phyloP scores from a whole-genome alignment of 2,113 vertebrate genomes.

The Phylloscopus trochiloides region DNA sequence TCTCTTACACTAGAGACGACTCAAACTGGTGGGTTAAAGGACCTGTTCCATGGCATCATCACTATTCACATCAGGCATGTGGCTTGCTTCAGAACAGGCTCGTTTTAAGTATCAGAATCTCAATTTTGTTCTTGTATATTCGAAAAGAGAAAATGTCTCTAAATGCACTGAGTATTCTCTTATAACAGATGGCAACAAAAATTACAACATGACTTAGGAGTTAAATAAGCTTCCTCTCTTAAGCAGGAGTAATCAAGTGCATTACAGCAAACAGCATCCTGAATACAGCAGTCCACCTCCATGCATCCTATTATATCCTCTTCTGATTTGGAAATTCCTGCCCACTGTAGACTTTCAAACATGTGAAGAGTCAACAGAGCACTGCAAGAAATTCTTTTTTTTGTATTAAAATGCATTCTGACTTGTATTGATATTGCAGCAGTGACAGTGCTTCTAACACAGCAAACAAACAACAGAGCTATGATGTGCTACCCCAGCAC shows the following conservation, averaged over 20 bases:
- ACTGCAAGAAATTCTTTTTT: background rate
- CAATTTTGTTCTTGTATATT: background rate
- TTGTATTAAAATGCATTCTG: background rate
- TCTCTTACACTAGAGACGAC: background rate
- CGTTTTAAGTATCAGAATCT: background rate
- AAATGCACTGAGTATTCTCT: background rate
- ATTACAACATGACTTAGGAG: background rate
- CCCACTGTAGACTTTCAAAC: background rate
- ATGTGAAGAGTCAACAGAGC: background rate
- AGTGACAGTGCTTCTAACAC: background rate
- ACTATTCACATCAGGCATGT: background rate
- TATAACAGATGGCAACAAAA: background rate
- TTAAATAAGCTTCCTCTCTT: background rate
- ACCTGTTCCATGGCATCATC: background rate
- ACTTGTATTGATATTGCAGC: background rate
- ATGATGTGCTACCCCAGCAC: fast-evolving
- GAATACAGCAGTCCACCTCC: background rate
- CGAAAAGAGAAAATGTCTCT: background rate
- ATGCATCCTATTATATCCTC: background rate
- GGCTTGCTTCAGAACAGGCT: background rate
- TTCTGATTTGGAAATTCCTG: background rate
- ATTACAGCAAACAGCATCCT: background rate
- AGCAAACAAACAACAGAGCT: background rate
- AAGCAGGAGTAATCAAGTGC: background rate
- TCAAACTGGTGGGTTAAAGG: background rate